Conservation (phyloP, 2,797 vertebrate genomes). For the Chelon auratus region DNA sequence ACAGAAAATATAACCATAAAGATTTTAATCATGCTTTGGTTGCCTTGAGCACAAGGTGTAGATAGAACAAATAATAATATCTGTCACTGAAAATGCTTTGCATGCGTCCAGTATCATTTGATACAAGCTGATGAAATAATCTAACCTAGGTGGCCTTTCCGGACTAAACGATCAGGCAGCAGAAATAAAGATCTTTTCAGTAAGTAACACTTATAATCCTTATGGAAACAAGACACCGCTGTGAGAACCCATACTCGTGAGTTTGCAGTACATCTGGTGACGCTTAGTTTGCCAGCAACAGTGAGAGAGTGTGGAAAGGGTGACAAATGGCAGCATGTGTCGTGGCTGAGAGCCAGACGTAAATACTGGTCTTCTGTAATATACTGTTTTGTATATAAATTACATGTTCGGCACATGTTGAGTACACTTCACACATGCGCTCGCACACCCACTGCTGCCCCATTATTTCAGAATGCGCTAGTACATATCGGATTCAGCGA, state of each 20-base stretch:
- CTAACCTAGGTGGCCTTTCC: background rate
- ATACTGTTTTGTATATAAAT: background rate
- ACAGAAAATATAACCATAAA: background rate
- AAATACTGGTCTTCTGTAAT: conserved; percentile 18
- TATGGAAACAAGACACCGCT: background rate
- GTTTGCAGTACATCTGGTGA: conserved; percentile 10
- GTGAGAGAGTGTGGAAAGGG: conserved; percentile 16
- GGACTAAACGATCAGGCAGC: too few relatives aligned
- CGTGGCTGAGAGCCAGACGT: conserved; percentile 24
- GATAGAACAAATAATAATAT: background rate
- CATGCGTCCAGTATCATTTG: background rate
- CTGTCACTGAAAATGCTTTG: background rate
- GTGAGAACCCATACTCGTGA: background rate
- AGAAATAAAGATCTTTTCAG: too few relatives aligned
- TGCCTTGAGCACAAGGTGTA: background rate
- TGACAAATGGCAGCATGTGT: conserved; percentile 34
- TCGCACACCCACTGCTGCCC: background rate
- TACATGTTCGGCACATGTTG: background rate
- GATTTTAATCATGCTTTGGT: background rate
- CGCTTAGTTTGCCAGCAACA: conserved; percentile 9
- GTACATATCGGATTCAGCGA: conserved; percentile 27
- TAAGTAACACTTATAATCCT: background rate
- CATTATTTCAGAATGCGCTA: conserved; percentile 27
- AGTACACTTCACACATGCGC: background rate
- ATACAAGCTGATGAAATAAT: background rate